Evolutionary conservation across 2,888 invertebrate genomes (phyloP).

Genomic region (Adelphocoris suturalis): DNA sequence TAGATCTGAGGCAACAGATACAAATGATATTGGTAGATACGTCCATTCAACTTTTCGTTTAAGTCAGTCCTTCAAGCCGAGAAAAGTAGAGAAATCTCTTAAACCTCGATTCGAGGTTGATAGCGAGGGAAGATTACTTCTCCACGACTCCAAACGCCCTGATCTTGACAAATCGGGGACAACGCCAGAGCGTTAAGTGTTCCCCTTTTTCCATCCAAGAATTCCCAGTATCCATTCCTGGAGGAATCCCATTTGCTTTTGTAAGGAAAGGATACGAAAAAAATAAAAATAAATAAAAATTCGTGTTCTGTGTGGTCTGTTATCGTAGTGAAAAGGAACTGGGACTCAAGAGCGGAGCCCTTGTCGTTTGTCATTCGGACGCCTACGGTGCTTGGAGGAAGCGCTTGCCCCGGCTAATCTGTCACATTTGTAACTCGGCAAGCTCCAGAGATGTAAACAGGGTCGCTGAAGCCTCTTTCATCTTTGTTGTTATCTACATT

Average conservation of each 20-base stretch:
- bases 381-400: conserved; percentile 49
- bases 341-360: conserved; percentile 20
- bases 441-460: conserved; percentile 66
- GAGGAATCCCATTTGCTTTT: conserved; percentile 46
- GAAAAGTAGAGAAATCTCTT: conserved; percentile 38
- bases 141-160: conserved; percentile 29
- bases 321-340: conserved; percentile 58
- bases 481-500: conserved; percentile 66
- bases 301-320: conserved; percentile 68
- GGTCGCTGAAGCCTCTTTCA: conserved; percentile 69
- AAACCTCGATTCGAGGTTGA: conserved; percentile 49
- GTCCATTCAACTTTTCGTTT: conserved; percentile 32
- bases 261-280: conserved; percentile 19
- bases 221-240: conserved; percentile 36
- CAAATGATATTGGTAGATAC: conserved; percentile 32
- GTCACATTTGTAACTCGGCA: conserved; percentile 58
- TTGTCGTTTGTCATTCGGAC: conserved; percentile 57
- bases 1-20: conserved; percentile 16
- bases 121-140: conserved; percentile 34
- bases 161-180: conserved; percentile 70
- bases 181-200: conserved; percentile 62
- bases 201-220: conserved; percentile 41
- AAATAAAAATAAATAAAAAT: conserved; percentile 54
- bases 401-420: conserved; percentile 63
- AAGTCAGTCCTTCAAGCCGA: conserved; percentile 8